Base-by-base conservation (phyloP, 2,888 invertebrate genomes). In the Corythucha ciliata region DNA sequence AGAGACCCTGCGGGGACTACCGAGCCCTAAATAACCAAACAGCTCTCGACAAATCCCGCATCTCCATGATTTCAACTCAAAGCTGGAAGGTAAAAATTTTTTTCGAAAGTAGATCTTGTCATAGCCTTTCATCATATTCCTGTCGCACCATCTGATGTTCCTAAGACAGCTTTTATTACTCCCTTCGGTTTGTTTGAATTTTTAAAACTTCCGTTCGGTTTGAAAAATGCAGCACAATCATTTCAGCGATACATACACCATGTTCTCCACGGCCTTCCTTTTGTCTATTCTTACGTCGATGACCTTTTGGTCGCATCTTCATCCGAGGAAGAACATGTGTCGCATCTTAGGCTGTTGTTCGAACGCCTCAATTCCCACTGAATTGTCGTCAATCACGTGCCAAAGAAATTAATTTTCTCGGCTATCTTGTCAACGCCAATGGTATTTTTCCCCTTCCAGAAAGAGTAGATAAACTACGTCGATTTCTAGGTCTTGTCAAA, bases 1-100 rank as follows among this genome's bases (percentile, higher is more conserved):
- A 60, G 61, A 27, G 63, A 5, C 60, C 60, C 1, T 64, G 65
- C 36, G 63, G 62, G 0, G 62, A 66, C 29, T 63, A 63, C 36
- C 34, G 65, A 0, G 18, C 41, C 2, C 55, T 65, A 0, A 65
- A 65, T 48, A 39, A 53, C 0, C 22, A 34, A 0, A 65, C 64
- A 1, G 27, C 58, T 1, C 62, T 63, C 0, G 63, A 64, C 51
- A 33, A 58, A 48, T 61, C 2, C 59, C 44, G 8, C 44, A 44
- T 32, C 25, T 44, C 4, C 44, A 44, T 10, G 44, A 44, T 27
- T 44, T 44, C 34, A 26, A 49, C 8, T 16, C 37, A 4, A 22
- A 54, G 6, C 34, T 52, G 12, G 24, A 39, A 10, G 58, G 57
- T 3, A 55, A 40, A 7, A 52, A 40, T 3, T 57, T 18, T 61